Evolutionary conservation across 2,797 vertebrate genomes (phyloP).

Genomic region (Thripadectes ignobilis): DNA sequence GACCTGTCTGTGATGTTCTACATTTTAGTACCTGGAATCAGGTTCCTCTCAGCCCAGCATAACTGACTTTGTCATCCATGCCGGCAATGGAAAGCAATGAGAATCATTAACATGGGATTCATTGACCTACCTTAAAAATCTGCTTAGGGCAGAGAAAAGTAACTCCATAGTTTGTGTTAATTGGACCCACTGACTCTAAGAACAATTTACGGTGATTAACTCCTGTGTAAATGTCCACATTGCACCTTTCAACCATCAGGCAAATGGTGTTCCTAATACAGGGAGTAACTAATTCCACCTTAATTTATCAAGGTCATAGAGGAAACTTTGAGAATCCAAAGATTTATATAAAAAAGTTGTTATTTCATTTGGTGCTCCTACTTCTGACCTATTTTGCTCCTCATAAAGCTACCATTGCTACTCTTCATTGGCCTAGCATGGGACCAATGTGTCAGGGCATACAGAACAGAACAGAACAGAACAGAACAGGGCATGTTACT

Average conservation of each 20-base stretch:
- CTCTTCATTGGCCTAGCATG: neutral
- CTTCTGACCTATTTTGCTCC: neutral
- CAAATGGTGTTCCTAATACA: neutral
- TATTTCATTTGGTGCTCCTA: neutral
- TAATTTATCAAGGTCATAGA: neutral
- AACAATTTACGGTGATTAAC: neutral
- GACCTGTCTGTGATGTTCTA: neutral
- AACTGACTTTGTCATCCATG: neutral
- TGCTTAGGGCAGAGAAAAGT: neutral
- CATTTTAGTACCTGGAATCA: neutral
- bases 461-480: neutral
- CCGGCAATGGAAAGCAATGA: neutral
- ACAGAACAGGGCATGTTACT: neutral
- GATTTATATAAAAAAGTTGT: neutral
- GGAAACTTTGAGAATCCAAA: neutral
- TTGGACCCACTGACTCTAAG: neutral
- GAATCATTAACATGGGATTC: neutral
- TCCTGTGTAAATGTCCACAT: neutral
- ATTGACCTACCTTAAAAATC: neutral
- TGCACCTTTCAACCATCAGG: neutral
- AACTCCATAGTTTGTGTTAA: neutral
- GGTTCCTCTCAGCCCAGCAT: neutral
- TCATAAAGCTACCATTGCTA: neutral
- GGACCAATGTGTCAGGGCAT: neutral
- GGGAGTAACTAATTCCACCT: neutral